Percentiles rank a stretch among this genome's conserved stretches.
These are phyloP conservation scores for Encarsia formosa DNA, from an alignment of 2,888 invertebrate genomes.

Conservation along the genomic window DNA sequence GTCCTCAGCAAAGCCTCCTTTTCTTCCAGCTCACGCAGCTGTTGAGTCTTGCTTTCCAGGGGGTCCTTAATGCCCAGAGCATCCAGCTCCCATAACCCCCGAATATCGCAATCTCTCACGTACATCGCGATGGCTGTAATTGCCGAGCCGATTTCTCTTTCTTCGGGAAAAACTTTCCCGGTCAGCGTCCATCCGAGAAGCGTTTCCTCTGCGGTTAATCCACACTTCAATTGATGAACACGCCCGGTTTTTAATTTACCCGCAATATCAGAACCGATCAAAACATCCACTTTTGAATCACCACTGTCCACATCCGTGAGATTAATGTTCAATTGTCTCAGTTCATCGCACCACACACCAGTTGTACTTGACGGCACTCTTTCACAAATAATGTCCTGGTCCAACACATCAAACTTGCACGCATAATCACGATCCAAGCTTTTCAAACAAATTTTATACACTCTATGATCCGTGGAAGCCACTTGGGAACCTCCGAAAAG, in stretches of 20 bases:
- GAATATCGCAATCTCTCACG: background rate
- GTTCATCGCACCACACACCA: background rate
- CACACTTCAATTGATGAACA: slow-evolving; percentile 22
- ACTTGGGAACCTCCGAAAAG: slow-evolving; percentile 1
- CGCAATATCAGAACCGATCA: slow-evolving; percentile 32
- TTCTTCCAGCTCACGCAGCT: background rate
- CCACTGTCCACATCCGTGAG: background rate
- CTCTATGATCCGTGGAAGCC: background rate
- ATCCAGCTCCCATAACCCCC: background rate
- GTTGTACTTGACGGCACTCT: background rate
- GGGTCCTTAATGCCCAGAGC: background rate
- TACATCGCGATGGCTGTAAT: background rate
- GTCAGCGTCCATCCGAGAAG: slow-evolving; percentile 32
- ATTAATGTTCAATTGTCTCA: background rate
- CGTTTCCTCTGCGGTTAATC: slow-evolving; percentile 32
- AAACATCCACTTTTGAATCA: slow-evolving; percentile 19
- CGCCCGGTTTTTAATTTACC: slow-evolving; percentile 32
- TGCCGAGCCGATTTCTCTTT: background rate
- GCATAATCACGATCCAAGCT: background rate
- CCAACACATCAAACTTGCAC: background rate
- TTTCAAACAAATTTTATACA: background rate
- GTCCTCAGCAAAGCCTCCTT: background rate
- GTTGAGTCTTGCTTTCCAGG: background rate
- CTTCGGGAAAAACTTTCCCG: slow-evolving; percentile 19
- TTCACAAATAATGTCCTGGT: background rate